A percentile compares a stretch with the other conserved stretches of the same genome.
These are phyloP conservation scores for Babyrousa celebensis DNA, from an alignment of 2,797 vertebrate genomes.

Conservation along the genomic window DNA sequence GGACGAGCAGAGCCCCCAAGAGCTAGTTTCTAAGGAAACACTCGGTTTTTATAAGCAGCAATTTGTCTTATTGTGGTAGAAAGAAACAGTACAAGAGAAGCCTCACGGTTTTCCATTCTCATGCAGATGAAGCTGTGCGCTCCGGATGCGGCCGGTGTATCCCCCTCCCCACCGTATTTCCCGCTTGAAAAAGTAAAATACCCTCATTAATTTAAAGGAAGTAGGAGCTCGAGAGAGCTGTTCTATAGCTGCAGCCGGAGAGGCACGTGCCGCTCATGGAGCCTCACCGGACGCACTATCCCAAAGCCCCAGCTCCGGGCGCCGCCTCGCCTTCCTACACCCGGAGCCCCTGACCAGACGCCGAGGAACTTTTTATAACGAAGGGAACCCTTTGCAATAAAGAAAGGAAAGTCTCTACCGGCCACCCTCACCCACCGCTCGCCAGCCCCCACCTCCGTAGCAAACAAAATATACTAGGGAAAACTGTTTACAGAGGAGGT, in stretches of 20 bases:
- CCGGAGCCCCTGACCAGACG: conserved; percentile 13
- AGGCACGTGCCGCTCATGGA: neutral
- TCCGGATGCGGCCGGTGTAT: neutral
- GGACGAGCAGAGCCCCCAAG: conserved; percentile 27
- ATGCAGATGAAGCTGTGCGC: conserved; percentile 85
- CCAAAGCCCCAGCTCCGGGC: rapidly evolving
- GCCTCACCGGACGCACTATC: neutral
- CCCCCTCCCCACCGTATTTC: conserved; percentile 43
- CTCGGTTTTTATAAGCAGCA: conserved; percentile 80
- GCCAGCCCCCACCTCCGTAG: neutral
- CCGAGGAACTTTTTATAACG: conserved; percentile 63
- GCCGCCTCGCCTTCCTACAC: neutral
- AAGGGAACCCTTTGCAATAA: neutral
- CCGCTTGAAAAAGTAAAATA: conserved; percentile 54
- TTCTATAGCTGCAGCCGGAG: neutral
- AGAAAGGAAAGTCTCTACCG: neutral
- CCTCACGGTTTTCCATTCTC: conserved; percentile 87
- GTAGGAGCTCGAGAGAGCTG: neutral
- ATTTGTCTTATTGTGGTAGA: conserved; percentile 83
- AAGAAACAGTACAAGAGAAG: conserved; percentile 83
- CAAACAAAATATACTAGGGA: conserved; percentile 69
- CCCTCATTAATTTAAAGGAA: conserved; percentile 53
- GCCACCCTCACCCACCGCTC: neutral
- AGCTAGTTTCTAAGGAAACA: conserved; percentile 87
- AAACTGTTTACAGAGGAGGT: conserved; percentile 62